Evolutionary conservation across 2,888 invertebrate species (phyloP).

Genomic region (Clitarchus hookeri): DNA sequence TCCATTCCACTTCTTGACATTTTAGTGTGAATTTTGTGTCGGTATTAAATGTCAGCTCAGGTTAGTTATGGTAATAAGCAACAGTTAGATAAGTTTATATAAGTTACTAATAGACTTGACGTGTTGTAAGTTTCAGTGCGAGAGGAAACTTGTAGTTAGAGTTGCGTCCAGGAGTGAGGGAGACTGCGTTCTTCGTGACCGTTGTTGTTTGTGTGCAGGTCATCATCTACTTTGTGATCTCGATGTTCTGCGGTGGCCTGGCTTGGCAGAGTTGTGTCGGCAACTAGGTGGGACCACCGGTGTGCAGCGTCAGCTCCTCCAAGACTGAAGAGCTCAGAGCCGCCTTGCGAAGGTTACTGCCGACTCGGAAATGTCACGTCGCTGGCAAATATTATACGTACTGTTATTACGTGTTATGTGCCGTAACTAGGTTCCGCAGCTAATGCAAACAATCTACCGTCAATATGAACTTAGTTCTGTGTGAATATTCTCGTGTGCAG

Average conservation of each 20-base stretch:
- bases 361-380: neutral
- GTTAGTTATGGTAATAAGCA: no score
- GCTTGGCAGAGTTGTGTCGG: constrained; percentile 63
- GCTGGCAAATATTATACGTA: neutral
- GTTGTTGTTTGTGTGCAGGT: constrained; percentile 54
- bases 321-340: neutral
- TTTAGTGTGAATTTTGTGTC: no score
- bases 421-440: neutral
- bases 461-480: neutral
- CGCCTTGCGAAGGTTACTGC: neutral
- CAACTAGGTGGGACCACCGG: neutral
- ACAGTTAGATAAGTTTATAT: no score
- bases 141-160: no score
- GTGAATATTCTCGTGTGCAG: no score
- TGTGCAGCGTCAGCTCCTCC: neutral
- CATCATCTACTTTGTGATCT: constrained; percentile 81
- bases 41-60: no score
- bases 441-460: neutral
- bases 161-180: no score
- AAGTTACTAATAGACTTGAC: no score
- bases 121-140: no score
- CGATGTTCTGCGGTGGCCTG: constrained; percentile 85
- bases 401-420: neutral
- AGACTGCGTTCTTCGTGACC: neutral
- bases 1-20: no score